Evolutionary conservation across 2,888 invertebrate genomes (phyloP), one percentile per base, ranked within the genome.

Genomic region (Drosophila anomelani): DNA sequence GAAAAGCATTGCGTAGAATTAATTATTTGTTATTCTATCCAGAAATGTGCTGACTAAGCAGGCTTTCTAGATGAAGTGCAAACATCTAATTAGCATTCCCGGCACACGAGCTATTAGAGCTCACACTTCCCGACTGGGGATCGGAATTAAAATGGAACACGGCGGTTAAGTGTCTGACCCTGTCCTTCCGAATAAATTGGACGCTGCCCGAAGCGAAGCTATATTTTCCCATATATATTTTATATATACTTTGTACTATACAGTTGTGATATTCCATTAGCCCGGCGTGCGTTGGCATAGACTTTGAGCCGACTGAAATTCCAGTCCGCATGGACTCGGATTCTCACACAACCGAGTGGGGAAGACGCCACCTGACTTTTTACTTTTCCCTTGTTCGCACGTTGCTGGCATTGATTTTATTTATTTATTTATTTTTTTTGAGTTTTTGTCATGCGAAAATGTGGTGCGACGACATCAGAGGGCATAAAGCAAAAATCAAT

Each of bases 41-140:
- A 56, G 43, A 54, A 53, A 51, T 49, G 61, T 64, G 20, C 63
- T 46, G 80, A 57, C 67, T 79, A 79, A 32, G 49, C 36, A 57
- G 41, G 55, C 26, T 62, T 74, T 71, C 75, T 69, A 71, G 61
- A 38, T 51, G 63, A 69, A 55, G 63, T 69, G 64, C 67, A 46
- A 51, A 43, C 43, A 58, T 47, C 68, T 75, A 71, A 85, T 88
- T 80, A 76, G 78, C 62, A 82, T 85, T 85, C 83, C 46, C 29
- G 53, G 34, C 68, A 32, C 61, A 64, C 51, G 58, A 47, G 36
- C 68, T 49, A 55, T 70, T 67, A 72, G 67, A 63, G 61, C 57
- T 59, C 44, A 68, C 51, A 59, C 43, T 62, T 63, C 23, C 41
- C 73, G 63, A 13, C 36, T 29, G 29, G 26, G n/a, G 29, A 32